Conservation (phyloP, 2,888 invertebrate genomes). For the Crematogaster levior region DNA sequence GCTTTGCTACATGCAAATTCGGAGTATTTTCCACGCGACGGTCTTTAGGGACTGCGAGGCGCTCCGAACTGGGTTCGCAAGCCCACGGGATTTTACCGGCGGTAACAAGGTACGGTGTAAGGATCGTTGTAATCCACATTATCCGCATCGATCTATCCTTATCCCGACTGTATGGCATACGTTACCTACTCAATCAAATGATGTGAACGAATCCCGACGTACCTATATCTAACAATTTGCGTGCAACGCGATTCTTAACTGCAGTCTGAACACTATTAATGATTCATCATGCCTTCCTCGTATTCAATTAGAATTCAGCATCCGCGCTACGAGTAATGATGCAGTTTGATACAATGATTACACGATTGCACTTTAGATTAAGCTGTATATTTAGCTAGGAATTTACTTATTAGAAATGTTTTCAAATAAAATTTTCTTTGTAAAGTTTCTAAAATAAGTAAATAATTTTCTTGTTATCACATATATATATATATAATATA, state of each 20-base stretch:
- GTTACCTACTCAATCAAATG: constrained; percentile 36
- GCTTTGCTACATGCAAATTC: constrained; percentile 70
- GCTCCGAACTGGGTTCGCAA: constrained; percentile 39
- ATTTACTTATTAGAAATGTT: neutral
- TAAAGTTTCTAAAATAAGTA: neutral
- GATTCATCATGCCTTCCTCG: constrained; percentile 15
- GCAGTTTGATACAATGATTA: constrained; percentile 7
- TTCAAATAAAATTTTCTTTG: neutral
- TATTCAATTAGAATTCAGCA: constrained; percentile 22
- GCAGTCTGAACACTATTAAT: constrained; percentile 18
- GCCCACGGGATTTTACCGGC: constrained; percentile 23
- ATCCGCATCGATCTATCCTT: constrained; percentile 11
- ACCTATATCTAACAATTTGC: neutral
- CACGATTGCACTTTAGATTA: neutral
- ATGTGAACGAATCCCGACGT: neutral
- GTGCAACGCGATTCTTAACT: constrained; percentile 27
- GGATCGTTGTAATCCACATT: constrained; percentile 22
- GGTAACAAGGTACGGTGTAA: constrained; percentile 28
- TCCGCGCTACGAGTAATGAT: constrained; percentile 13
- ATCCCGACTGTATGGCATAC: neutral
- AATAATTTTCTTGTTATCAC: neutral
- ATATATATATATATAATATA: no score
- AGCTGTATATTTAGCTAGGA: neutral
- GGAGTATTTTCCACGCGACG: constrained; percentile 31
- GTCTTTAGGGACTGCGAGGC: constrained; percentile 45